Evolutionary conservation across 1,140 invertebrate species (phyloP), one percentile per base, ranked within the genome.

Genomic region (Calephelis nemesis): DNA sequence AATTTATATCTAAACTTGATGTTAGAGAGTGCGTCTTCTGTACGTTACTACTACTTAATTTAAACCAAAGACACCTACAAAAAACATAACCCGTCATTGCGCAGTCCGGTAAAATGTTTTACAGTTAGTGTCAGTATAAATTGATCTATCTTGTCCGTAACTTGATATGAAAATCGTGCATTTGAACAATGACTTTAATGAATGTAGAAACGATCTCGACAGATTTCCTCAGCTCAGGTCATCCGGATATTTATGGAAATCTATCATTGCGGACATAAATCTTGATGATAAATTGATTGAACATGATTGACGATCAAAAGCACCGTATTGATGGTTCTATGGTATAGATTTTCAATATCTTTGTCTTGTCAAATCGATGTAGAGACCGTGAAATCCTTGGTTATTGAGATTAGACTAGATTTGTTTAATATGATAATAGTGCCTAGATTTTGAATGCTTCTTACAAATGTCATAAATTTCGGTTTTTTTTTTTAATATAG

Each of bases 121-220:
- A 45, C 42, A 45, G 42, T 45, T 7, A 45, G 42, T 45, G 42
- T 45, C 42, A 45, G 50, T 19, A 54, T 13, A 19, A 54, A 19
- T 19, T 10, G 50, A 54, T 54, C 19, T 30, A 19, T 19, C 9
- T 54, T 54, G 13, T 9, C 13, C 5, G 60, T 42, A 62, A 62
- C 30, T 5, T 15, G 60, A 62, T 45, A 42, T 45, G 30, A 62
- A 62, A 40, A 62, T 40, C 60, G 30, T 62, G 60, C 30, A 62
- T 62, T 40, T 40, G 60, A 62, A 62, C 60, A 62, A 42, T 62
- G 30, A 54, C n/a, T 54, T 19, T 54, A 54, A 54, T 54, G 50
- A 54, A 54, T 54, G 50, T 54, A 13, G n/a, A 54, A 54, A 54
- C 50, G 50, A 54, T 54, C 50, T 13, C 19, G 50, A 54, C 50